Conservation (phyloP, 2,888 invertebrate genomes). For the Calameuta pallipes region DNA sequence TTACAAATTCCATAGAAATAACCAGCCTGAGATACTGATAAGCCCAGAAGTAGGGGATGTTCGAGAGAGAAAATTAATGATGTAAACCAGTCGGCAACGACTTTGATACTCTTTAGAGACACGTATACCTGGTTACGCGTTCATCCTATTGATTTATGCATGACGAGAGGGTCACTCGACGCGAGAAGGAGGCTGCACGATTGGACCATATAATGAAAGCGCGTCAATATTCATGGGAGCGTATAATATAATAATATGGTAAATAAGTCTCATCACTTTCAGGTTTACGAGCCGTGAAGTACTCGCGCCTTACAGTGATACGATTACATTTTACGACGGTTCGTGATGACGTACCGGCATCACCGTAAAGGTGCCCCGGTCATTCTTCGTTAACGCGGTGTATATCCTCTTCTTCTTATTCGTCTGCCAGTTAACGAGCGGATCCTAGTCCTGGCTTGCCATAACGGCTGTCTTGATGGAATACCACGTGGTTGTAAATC, state of each 20-base stretch:
- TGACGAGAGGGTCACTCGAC: neutral
- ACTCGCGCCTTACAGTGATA: conserved; percentile 10
- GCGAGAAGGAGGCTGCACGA: neutral
- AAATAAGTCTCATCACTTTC: conserved; percentile 36
- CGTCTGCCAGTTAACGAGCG: neutral
- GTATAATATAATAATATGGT: conserved; percentile 51
- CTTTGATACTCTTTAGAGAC: neutral
- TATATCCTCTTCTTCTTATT: neutral
- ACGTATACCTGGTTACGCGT: neutral
- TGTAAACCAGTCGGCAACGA: neutral
- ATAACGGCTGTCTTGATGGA: neutral
- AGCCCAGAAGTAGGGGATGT: neutral
- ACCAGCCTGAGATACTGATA: neutral
- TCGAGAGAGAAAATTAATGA: neutral
- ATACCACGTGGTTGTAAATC: neutral
- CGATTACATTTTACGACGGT: conserved; percentile 40
- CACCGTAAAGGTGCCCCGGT: neutral
- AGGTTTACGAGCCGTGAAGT: conserved; percentile 21
- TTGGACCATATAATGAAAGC: conserved; percentile 34
- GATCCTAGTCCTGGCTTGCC: neutral
- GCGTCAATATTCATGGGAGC: conserved; percentile 52
- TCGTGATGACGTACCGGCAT: conserved; percentile 19
- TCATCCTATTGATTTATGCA: neutral
- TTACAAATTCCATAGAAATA: conserved; percentile 42
- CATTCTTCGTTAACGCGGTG: neutral